Evolutionary conservation across 2,888 invertebrate species (phyloP), one percentile per base, ranked within the genome.

Genomic region (Yponomeuta evonymella): DNA sequence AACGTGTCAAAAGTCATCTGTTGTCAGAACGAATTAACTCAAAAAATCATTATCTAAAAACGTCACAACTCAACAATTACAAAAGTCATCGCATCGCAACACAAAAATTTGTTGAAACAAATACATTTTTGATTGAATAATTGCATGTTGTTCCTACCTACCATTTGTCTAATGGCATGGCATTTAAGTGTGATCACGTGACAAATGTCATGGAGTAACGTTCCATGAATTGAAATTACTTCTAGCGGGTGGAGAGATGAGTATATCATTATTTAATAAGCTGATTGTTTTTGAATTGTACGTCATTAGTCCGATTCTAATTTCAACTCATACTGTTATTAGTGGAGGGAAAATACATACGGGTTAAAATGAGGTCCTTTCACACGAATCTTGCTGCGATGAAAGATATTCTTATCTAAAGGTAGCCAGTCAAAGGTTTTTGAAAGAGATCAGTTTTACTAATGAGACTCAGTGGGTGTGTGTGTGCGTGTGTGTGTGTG

Each of bases 111-210:
- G 51, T 86, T 79, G 43, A 76, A 74, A 81, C 81, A 85, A 90
- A 91, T 89, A 85, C 81, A 84, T 87, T 90, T 90, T 91, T 90
- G 89, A 91, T 90, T 87, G 79, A 79, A 83, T 91, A 91, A 92
- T 92, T 90, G 84, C 85, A 83, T 79, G 81, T 83, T 79, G 74
- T 70, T 43, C 8, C 51, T 15, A 4, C 15, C 15, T 73, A 69
- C 70, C 80, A 82, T 82, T 83, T 78, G 76, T 77, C 77, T 85
- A 85, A 88, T 84, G 80, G 82, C 77, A 76, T 79, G 81, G 81
- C 81, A 85, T 89, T 86, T 82, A 84, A 33, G 81, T 82, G 78
- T 83, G 87, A 89, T 91, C 89, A 89, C 88, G 87, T 90, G 90
- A 90, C 91, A 90, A 89, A 86, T 86, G 87, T 88, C 90, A 84